Percentiles rank a stretch among this genome's conserved stretches.
Evolutionary conservation across 1,140 invertebrate species (phyloP).

Genomic region (Hylaeus anthracinus): DNA sequence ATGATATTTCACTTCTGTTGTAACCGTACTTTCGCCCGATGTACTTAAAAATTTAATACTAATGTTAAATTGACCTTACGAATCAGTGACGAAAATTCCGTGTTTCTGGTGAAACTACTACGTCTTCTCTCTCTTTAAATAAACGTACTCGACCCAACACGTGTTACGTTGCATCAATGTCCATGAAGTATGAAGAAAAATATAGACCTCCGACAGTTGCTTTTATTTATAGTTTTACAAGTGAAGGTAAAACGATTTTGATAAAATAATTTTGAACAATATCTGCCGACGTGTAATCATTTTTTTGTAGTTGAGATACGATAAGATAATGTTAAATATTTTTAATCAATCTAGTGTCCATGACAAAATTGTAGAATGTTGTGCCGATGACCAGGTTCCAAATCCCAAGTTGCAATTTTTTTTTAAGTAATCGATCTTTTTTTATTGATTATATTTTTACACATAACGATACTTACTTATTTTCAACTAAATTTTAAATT

Average conservation of each 20-base stretch:
- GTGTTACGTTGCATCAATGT: conserved; percentile 70
- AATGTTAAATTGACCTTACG: conserved; percentile 56
- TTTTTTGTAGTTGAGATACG: neutral
- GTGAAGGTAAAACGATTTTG: neutral
- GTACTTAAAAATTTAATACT: conserved; percentile 34
- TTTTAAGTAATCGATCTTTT: neutral
- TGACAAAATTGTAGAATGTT: too few species aligned
- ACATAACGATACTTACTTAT: too few species aligned
- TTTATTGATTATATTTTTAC: too few species aligned
- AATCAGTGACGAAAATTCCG: conserved; percentile 56
- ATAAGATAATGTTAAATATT: neutral
- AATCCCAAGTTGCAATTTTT: neutral
- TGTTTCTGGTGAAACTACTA: conserved; percentile 66
- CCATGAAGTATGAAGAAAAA: conserved; percentile 47
- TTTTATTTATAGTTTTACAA: neutral
- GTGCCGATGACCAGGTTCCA: too few species aligned
- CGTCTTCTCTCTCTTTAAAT: conserved; percentile 70
- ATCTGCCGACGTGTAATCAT: neutral
- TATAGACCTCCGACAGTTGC: conserved; percentile 23
- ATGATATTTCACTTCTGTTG: neutral
- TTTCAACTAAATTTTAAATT: too few species aligned
- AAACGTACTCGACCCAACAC: conserved; percentile 70
- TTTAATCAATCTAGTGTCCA: neutral
- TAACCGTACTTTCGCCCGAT: conserved; percentile 9
- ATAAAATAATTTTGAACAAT: neutral